A percentile compares a stretch with the other conserved stretches of the same genome.
Conservation (phyloP, 37 sponge, comb jelly and placozoan genomes). For the Agelas oroides region DNA sequence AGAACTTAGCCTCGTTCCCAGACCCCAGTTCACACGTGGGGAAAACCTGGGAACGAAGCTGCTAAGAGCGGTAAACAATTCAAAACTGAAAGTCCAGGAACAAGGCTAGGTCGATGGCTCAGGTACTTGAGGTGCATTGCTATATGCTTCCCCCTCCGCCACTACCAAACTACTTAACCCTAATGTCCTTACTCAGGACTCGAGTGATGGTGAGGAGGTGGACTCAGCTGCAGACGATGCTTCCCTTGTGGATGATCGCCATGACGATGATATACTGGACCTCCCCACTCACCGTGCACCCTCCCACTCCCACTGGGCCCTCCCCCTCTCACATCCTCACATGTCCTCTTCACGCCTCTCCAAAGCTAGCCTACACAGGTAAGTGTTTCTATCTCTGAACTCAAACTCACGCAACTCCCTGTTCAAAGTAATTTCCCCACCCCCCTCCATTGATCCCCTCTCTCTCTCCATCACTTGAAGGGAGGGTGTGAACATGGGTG, state of each 20-base stretch:
- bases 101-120: too few relatives aligned
- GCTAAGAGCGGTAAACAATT: too few relatives aligned
- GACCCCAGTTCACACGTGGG: too few relatives aligned
- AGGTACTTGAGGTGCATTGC: too few relatives aligned
- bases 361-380: background rate
- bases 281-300: background rate
- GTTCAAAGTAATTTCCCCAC: too few relatives aligned
- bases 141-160: too few relatives aligned
- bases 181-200: conserved; percentile 52
- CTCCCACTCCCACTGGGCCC: conserved; percentile 64
- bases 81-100: too few relatives aligned
- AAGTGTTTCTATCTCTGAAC: too few relatives aligned
- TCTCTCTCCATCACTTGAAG: conserved; percentile 19
- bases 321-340: conserved; percentile 32
- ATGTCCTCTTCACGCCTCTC: conserved; percentile 4
- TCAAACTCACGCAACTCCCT: too few relatives aligned
- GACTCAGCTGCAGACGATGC: conserved; percentile 55
- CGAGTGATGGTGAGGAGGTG: conserved; percentile 67
- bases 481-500: conserved; percentile 24
- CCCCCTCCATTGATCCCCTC: too few relatives aligned
- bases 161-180: too few relatives aligned
- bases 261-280: conserved; percentile 44
- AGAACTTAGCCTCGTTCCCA: background rate
- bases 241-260: conserved; percentile 33
- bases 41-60: too few relatives aligned